Percentiles rank a stretch among this genome's conserved stretches.
phyloP scores from a whole-genome alignment of 2,113 vertebrate species.

The Empidonax alnorum region DNA sequence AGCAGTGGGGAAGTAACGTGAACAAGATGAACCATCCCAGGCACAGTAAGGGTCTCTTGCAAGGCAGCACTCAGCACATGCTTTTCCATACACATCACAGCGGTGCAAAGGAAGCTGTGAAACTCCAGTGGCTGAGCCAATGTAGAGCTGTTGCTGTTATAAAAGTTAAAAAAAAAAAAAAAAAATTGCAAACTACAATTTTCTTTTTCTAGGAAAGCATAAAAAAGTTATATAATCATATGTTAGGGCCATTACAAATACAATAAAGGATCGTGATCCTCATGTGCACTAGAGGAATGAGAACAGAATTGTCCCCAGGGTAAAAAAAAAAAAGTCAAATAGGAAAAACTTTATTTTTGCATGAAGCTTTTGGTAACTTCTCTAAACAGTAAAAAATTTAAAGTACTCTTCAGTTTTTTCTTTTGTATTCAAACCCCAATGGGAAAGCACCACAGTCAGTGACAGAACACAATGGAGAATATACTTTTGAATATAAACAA shows the following conservation, averaged over 20 bases:
- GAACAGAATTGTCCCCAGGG: neutral
- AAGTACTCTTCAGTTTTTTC: neutral
- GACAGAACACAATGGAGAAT: neutral
- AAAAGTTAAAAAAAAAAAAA: neutral
- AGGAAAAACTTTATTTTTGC: neutral
- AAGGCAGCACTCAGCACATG: slow-evolving; percentile 96
- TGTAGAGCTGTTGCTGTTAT: slow-evolving; percentile 94
- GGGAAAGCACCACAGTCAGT: neutral
- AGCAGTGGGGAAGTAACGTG: slow-evolving; percentile 96
- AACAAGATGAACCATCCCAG: slow-evolving; percentile 95
- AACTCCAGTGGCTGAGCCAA: slow-evolving; percentile 88
- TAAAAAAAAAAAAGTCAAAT: neutral
- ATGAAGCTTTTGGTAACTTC: neutral
- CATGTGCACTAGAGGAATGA: neutral
- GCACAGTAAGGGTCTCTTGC: slow-evolving; percentile 97
- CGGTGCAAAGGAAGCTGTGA: slow-evolving; percentile 95
- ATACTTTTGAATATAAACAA: neutral
- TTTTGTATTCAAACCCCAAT: neutral
- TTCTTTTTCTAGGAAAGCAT: neutral
- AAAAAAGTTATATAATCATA: neutral
- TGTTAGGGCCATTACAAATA: neutral
- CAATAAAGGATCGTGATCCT: neutral
- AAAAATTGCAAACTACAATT: neutral
- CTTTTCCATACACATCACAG: slow-evolving; percentile 94
- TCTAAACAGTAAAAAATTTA: neutral